Percentiles rank a stretch among this genome's conserved stretches.
phyloP scores from a whole-genome alignment of 2,888 invertebrate species.

The Altica lythri region DNA sequence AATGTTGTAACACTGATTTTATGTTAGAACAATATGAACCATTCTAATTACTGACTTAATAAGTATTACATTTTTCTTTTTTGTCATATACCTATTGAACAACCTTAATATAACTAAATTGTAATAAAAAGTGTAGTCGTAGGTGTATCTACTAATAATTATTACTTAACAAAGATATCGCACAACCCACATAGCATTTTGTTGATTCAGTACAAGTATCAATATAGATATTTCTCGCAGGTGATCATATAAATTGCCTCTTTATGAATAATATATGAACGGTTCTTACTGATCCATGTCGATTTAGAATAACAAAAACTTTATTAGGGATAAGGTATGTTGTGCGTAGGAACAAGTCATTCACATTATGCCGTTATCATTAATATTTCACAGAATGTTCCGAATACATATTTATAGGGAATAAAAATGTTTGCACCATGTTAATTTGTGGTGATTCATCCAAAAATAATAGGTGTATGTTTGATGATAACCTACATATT shows the following conservation, averaged over 20 bases:
- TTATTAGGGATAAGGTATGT: background rate
- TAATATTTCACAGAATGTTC: background rate
- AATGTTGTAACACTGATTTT: no score
- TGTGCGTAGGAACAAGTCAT: conserved; percentile 1
- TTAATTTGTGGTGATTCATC: no score
- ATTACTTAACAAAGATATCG: conserved; percentile 9
- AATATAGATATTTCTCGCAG: conserved; percentile 11
- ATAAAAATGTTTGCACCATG: no score
- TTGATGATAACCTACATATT: no score
- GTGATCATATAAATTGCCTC: conserved; percentile 12
- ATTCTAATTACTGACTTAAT: no score
- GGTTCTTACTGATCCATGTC: background rate
- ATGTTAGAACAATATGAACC: no score
- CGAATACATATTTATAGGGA: background rate
- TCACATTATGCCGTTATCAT: background rate
- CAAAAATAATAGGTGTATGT: no score
- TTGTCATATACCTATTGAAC: no score
- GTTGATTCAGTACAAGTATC: conserved; percentile 2
- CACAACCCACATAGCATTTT: conserved; percentile 16
- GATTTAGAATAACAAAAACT: background rate
- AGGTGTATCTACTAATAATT: no score
- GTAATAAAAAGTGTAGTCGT: no score
- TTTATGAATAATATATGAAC: conserved; percentile 11
- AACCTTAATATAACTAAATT: no score
- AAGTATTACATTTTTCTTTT: no score